Percentiles rank a stretch among this genome's conserved stretches.
Evolutionary conservation across 2,113 vertebrate species (phyloP).

Genomic region (Percopsis transmontana): DNA sequence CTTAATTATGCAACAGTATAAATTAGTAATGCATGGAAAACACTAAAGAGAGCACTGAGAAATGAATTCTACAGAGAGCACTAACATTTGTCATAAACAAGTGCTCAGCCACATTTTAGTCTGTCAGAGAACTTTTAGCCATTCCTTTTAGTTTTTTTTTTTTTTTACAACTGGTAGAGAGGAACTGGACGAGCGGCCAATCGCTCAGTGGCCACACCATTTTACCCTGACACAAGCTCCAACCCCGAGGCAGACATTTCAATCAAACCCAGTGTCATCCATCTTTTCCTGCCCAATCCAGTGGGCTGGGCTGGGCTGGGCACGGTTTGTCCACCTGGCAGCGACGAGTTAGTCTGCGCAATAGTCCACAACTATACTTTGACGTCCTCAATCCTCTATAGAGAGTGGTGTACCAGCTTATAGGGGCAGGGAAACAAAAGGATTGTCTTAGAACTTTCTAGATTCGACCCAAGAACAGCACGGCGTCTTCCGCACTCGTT

Average conservation of each 20-base stretch:
- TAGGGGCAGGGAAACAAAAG: too few species aligned
- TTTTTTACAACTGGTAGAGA: slow-evolving; percentile 62
- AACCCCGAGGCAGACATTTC: slow-evolving; percentile 79
- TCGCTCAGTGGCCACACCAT: slow-evolving; percentile 75
- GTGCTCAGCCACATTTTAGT: slow-evolving; percentile 39
- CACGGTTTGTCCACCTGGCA: slow-evolving; percentile 38
- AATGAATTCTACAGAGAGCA: slow-evolving; percentile 15
- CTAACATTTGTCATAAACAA: not conserved
- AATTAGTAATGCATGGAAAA: slow-evolving; percentile 16
- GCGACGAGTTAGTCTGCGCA: slow-evolving; percentile 49
- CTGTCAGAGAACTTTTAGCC: slow-evolving; percentile 62
- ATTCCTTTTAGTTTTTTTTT: slow-evolving; percentile 45
- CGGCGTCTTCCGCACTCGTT: too few species aligned
- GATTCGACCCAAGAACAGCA: too few species aligned
- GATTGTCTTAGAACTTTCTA: too few species aligned
- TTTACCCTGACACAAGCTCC: slow-evolving; percentile 68
- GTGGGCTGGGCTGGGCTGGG: slow-evolving; percentile 25
- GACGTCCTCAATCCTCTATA: too few species aligned
- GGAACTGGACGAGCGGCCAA: slow-evolving; percentile 63
- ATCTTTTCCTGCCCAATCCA: slow-evolving; percentile 63
- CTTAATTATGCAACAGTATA: slow-evolving; percentile 28
- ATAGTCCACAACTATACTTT: too few species aligned
- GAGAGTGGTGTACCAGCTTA: too few species aligned
- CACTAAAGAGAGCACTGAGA: not conserved
- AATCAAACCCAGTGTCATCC: slow-evolving; percentile 79